Percentiles rank a stretch among this genome's conserved stretches.
Evolutionary conservation across 2,113 vertebrate genomes (phyloP).

Genomic region (Acanthochromis polyacanthus): DNA sequence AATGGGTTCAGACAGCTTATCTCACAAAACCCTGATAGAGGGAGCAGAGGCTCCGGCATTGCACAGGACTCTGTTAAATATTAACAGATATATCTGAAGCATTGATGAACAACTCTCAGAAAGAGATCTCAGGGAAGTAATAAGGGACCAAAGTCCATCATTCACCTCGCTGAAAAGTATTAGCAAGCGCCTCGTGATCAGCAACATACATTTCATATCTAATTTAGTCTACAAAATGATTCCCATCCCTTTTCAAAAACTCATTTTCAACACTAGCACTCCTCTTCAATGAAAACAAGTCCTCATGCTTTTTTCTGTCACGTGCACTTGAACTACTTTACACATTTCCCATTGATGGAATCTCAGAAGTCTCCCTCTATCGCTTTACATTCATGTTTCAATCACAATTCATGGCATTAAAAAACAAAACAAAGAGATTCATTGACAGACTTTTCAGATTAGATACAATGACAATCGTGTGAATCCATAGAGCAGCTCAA

Average conservation of each 20-base stretch:
- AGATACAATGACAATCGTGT: background rate
- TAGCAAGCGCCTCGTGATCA: background rate
- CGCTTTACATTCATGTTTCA: background rate
- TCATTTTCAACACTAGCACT: too few relatives aligned
- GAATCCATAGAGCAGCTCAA: slow-evolving; percentile 9
- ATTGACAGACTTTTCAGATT: background rate
- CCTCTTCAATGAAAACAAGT: too few relatives aligned
- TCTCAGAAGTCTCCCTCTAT: background rate
- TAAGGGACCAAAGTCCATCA: slow-evolving; percentile 52
- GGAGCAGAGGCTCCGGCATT: slow-evolving; percentile 64
- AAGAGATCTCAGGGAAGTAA: slow-evolving; percentile 55
- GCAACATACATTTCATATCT: slow-evolving; percentile 26
- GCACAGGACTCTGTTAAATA: slow-evolving; percentile 76
- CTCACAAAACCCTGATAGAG: slow-evolving; percentile 65
- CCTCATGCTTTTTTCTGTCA: too few relatives aligned
- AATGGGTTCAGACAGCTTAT: slow-evolving; percentile 78
- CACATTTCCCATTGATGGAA: background rate
- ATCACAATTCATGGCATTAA: background rate
- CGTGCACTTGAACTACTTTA: too few relatives aligned
- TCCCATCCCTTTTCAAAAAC: background rate
- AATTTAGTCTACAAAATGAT: background rate
- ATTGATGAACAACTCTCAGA: slow-evolving; percentile 69
- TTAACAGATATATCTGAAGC: slow-evolving; percentile 70
- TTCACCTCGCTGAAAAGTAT: slow-evolving; percentile 25
- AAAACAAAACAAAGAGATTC: background rate